Evolutionary conservation across 2,113 vertebrate genomes (phyloP), one percentile per base, ranked within the genome.

Genomic region (Nicator chloris): DNA sequence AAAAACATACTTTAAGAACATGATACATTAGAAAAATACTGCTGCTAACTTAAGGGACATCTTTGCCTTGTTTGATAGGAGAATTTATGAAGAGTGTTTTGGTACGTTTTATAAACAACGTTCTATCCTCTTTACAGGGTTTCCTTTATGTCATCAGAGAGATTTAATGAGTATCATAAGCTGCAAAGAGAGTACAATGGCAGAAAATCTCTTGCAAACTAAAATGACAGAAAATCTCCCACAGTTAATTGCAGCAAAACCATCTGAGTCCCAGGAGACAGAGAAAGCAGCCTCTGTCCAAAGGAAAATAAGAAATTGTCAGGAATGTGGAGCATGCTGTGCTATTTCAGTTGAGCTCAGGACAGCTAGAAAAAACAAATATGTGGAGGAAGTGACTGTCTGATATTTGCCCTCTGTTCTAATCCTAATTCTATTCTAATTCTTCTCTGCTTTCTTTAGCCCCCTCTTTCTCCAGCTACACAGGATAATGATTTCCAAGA

Each of bases 321-420:
- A 82, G 69, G 82, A 94, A 88, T 86, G 61, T 75, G 79, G 89
- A 56, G 49, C 49, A 75, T 60, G 60, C 63, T 92, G 76, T 77
- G 77, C 64, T 86, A 33, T 90, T 96, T 96, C 79, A 86, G 60
- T 47, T 81, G 56, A 93, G 79, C 51, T 88, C 59, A 83, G 82
- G 65, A 54, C 61, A 93, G 61, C 88, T 94, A 71, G 56, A 90
- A 81, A 92, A 90, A 88, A 42, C 33, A 96, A 95, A 80, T 42
- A 49, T 3, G 4, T 56, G n/a, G 75, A 86, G 53, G 65, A 92
- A 86, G 49, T 10, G 14, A 7, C 85, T 86, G 68, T n/a, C 88
- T 96, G 82, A 31, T 93, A 65, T 64, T 93, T 88, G 44, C 37
- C 88, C 85, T 96, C 77, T 78, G 9, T 68, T 88, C 31, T 77